Base-by-base conservation (phyloP, 2,797 vertebrate genomes). In the Clangula hyemalis region DNA sequence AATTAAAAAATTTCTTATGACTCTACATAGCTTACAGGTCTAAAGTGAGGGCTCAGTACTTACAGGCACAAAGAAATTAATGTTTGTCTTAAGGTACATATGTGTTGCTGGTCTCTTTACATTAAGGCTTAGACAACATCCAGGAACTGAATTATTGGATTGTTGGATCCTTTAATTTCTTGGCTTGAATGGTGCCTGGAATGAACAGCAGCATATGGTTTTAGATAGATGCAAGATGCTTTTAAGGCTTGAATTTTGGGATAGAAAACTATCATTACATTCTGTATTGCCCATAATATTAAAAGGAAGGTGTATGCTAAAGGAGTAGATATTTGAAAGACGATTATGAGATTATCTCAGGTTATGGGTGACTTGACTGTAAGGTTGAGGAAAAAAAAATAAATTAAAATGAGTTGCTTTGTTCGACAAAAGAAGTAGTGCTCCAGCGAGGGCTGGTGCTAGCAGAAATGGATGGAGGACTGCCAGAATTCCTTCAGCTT, bases 211-310 rank as follows among this genome's bases (percentile, higher is more conserved):
- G 14, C 28, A 34, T 20, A 62, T 14, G 17, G 25, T 39, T 90
- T 92, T 76, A 62, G 2, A 3, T 4, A 65, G 18, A 49, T 7
- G 39, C 19, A 61, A 25, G 3, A 2, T 81, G 22, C 10, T 61
- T 95, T 84, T 65, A 69, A 32, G 34, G 27, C 30, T 72, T 78
- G n/a, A 77, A 39, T 27, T 83, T 68, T 71, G 45, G 62, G 20
- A 74, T 45, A 71, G 82, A 81, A 41, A 3, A 19, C 65, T 68
- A 15, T 7, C 34, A 14, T 62, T 56, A 62, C 9, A 32, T 36
- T 77, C 43, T 77, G 10, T 53, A 34, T 51, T 27, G 2, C 21
- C 39, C 10, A 1, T 18, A 18, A 49, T 62, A 62, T 27, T 82
- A 85, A 81, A 70, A 85, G 27, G 10, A 66, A 66, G 10, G 32